phyloP scores from a whole-genome alignment of 2,113 vertebrate genomes.

The Embiotoca jacksoni region DNA sequence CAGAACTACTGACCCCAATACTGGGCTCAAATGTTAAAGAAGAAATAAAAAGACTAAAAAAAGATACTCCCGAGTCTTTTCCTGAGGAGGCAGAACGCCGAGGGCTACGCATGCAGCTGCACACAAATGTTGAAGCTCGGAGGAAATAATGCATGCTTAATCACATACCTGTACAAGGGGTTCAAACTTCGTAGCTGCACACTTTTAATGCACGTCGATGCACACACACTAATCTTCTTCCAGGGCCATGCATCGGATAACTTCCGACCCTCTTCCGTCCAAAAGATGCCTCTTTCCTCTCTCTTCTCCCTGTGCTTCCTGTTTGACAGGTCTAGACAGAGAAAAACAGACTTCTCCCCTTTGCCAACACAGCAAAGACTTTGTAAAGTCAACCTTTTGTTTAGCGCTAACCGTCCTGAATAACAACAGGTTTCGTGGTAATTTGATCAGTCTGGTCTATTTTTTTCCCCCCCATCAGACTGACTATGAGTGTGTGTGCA shows the following conservation, averaged over 20 bases:
- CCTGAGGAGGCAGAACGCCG: conserved; percentile 35
- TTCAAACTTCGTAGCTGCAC: not conserved
- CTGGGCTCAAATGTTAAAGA: conserved; percentile 57
- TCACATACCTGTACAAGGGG: conserved; percentile 22
- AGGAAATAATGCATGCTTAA: conserved; percentile 22
- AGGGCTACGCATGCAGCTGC: conserved; percentile 36
- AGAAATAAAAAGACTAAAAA: not conserved
- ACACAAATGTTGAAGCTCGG: conserved; percentile 31
- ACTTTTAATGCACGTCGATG: not conserved
- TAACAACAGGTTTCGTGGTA: conserved; percentile 49
- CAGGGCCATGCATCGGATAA: conserved; percentile 29
- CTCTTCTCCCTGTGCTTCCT: conserved; percentile 25
- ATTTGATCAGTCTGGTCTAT: conserved; percentile 55
- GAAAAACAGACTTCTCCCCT: conserved; percentile 50
- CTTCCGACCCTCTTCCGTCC: conserved; percentile 49
- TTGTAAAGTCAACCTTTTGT: conserved; percentile 69
- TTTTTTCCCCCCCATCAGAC: conserved; percentile 6
- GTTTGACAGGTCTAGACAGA: conserved; percentile 57
- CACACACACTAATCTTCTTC: conserved; percentile 19
- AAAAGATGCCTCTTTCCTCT: conserved; percentile 43
- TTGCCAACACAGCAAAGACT: conserved; percentile 59
- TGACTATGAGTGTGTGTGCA: not conserved
- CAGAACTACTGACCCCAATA: conserved; percentile 76
- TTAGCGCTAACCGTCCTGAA: conserved; percentile 52
- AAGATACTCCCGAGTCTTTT: conserved; percentile 30